phyloP scores from a whole-genome alignment of 2,113 vertebrate genomes.

The Upupa epops region DNA sequence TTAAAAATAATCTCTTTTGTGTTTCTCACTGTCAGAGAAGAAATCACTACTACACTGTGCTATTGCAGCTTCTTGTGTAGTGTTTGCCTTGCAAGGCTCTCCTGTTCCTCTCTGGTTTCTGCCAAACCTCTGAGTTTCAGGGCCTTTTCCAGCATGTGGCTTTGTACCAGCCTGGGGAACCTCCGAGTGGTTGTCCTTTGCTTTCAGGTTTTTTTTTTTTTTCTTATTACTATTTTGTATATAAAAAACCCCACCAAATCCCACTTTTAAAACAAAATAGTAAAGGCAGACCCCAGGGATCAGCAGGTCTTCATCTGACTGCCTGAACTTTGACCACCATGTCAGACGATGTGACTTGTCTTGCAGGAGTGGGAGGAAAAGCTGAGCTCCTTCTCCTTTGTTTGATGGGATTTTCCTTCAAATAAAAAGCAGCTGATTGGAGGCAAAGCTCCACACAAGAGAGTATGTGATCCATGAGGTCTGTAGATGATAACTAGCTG shows the following conservation, averaged over 20 bases:
- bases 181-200: neutral
- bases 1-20: neutral
- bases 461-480: neutral
- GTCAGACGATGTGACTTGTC: neutral
- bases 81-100: neutral
- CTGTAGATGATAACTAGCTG: neutral
- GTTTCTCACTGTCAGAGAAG: neutral
- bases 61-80: neutral
- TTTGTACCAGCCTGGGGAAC: conserved; percentile 14
- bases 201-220: neutral
- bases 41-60: neutral
- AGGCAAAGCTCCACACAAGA: accelerated
- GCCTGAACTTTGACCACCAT: neutral
- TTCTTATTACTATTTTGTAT: too few relatives aligned
- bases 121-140: neutral
- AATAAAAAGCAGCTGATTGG: neutral
- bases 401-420: neutral
- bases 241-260: too few relatives aligned
- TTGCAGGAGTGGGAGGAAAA: neutral
- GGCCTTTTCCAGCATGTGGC: neutral
- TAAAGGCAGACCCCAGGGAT: neutral
- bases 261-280: neutral
- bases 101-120: neutral
- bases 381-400: neutral
- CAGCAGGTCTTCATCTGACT: neutral